Conservation (phyloP, 2,888 invertebrate species). For the Platycnemis pennipes region DNA sequence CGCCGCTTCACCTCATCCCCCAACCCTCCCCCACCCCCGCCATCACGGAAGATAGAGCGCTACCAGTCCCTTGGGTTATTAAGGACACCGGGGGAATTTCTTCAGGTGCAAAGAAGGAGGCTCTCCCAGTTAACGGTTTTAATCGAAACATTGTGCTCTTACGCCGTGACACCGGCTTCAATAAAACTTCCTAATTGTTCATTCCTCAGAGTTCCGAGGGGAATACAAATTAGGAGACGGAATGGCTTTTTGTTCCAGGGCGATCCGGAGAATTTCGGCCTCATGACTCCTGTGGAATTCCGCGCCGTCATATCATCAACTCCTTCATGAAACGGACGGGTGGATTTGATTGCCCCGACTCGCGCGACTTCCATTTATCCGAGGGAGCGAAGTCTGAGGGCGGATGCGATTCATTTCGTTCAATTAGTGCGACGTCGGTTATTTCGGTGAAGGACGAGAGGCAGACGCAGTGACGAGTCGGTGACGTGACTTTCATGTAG, state of each 20-base stretch:
- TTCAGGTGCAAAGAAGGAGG: not conserved
- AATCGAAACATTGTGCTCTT: not conserved
- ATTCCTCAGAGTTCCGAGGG: conserved; percentile 6
- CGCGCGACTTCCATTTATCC: not conserved
- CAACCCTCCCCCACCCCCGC: not conserved
- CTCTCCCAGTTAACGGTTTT: not conserved
- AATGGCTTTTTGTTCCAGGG: not conserved
- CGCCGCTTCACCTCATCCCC: not conserved
- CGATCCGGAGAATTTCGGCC: not conserved
- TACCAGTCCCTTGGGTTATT: not conserved
- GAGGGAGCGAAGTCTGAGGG: not conserved
- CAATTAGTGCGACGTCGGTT: not conserved
- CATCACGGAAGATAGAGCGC: too few species aligned
- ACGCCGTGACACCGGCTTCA: not conserved
- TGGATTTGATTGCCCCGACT: not conserved
- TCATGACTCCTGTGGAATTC: not conserved
- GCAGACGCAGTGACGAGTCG: too few species aligned
- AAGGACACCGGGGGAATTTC: not conserved
- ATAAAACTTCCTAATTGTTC: conserved; percentile 39
- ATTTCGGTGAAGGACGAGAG: too few species aligned
- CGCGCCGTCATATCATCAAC: conserved; percentile 17
- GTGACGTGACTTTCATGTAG: too few species aligned
- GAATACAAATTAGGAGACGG: not conserved
- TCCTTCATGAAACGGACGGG: not conserved
- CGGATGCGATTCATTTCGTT: not conserved